These are phyloP conservation scores for Chamaetylas fuelleborni DNA, from an alignment of 2,113 vertebrate species.

Conservation along the genomic window DNA sequence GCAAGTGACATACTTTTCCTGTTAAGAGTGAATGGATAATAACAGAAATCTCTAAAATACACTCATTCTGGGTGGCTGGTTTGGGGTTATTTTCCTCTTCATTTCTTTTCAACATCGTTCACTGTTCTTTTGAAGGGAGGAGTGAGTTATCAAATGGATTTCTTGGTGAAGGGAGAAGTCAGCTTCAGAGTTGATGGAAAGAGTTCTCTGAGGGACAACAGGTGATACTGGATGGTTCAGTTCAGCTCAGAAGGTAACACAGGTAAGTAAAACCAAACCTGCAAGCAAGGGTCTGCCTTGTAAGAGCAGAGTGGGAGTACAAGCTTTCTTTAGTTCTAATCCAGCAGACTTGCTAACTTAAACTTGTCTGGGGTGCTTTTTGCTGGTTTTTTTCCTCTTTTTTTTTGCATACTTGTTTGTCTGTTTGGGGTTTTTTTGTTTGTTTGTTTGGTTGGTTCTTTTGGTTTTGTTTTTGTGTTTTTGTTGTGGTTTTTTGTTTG, in stretches of 20 bases:
- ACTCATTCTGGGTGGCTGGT: not conserved
- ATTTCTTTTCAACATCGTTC: not conserved
- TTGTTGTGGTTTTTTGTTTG: no score
- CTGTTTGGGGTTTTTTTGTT: no score
- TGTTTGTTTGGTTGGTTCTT: not conserved
- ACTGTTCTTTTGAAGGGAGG: not conserved
- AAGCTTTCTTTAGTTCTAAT: not conserved
- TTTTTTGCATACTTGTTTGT: rapidly evolving
- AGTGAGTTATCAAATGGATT: not conserved
- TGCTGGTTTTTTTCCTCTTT: not conserved
- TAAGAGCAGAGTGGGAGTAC: not conserved
- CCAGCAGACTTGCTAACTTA: not conserved
- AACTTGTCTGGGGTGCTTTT: not conserved
- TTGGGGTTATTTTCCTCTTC: not conserved
- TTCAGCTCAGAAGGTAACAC: not conserved
- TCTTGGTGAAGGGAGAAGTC: not conserved
- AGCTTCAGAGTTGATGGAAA: not conserved
- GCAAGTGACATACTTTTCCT: not conserved
- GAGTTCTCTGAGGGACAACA: not conserved
- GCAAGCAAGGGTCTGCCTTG: not conserved
- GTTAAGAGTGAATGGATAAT: not conserved
- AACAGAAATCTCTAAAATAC: not conserved
- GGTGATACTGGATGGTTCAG: not conserved
- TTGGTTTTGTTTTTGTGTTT: no score
- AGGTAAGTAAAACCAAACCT: not conserved